A percentile compares a stretch with the other conserved stretches of the same genome.
Evolutionary conservation across 92 coral and sea anemone species (phyloP).

Genomic region (Epizoanthus fatuus): DNA sequence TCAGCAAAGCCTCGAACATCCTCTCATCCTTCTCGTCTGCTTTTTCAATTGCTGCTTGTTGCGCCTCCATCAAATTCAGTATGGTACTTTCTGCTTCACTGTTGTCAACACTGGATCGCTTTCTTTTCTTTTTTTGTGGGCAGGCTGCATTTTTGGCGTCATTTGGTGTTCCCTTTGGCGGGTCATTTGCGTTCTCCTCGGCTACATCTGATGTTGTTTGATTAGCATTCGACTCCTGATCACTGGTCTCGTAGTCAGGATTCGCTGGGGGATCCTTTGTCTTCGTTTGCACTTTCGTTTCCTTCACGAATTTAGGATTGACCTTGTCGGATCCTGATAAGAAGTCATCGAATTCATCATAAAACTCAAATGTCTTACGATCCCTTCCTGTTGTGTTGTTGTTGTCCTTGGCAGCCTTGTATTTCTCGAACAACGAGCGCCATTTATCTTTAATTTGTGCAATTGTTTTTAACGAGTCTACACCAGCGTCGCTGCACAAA

Average conservation of each 20-base stretch:
- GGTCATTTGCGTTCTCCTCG: too few relatives aligned
- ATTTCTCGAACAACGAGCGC: constrained; percentile 54
- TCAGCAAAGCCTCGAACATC: constrained; percentile 35
- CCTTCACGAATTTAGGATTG: constrained; percentile 55
- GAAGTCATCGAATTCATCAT: constrained; percentile 41
- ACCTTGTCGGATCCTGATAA: constrained; percentile 56
- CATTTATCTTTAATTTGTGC: constrained; percentile 54
- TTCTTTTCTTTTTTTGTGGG: constrained; percentile 46
- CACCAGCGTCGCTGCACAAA: constrained; percentile 50
- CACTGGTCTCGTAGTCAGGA: background rate
- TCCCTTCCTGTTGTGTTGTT: constrained; percentile 64
- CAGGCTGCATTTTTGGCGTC: background rate
- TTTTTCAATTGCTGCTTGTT: constrained; percentile 30
- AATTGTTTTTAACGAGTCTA: constrained; percentile 18
- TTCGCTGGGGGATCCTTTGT: background rate
- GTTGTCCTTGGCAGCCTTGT: constrained; percentile 56
- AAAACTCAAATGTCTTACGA: constrained; percentile 61
- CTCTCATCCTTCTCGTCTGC: constrained; percentile 44
- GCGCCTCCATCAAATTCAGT: constrained; percentile 26
- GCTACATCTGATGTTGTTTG: background rate
- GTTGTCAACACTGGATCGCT: constrained; percentile 20
- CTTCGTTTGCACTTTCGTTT: constrained; percentile 2
- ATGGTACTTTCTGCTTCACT: constrained; percentile 47
- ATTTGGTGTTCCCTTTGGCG: background rate
- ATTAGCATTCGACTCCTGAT: too few relatives aligned